Conservation (phyloP, 2,888 invertebrate species). For the Meganola albula region DNA sequence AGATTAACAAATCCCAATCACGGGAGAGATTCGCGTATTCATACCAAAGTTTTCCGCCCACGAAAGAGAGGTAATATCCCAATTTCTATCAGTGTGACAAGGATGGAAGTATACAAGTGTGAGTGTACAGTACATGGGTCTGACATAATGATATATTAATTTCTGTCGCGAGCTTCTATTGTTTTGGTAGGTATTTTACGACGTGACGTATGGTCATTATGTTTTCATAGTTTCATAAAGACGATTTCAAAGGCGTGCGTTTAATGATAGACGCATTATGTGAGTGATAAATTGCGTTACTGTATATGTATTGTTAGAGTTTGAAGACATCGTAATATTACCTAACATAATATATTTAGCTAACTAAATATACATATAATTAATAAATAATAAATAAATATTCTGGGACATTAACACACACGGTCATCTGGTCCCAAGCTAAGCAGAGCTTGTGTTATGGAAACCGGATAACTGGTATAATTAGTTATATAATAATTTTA, state of each 20-base stretch:
- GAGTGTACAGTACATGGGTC: constrained; percentile 60
- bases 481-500: too few species aligned
- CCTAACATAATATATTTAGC: too few species aligned
- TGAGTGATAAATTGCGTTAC: constrained; percentile 52
- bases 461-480: too few species aligned
- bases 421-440: too few species aligned
- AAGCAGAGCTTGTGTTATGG: too few species aligned
- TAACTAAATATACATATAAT: too few species aligned
- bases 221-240: constrained; percentile 76
- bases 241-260: constrained; percentile 59
- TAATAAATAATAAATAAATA: too few species aligned
- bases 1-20: constrained; percentile 75
- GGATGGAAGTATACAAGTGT: constrained; percentile 33
- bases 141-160: constrained; percentile 79
- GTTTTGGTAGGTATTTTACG: constrained; percentile 75
- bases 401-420: too few species aligned
- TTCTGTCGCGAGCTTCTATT: constrained; percentile 72
- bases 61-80: constrained; percentile 30
- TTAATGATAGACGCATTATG: constrained; percentile 60
- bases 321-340: not conserved
- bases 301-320: constrained; percentile 26
- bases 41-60: constrained; percentile 61
- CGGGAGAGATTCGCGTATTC: constrained; percentile 62
- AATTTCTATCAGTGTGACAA: constrained; percentile 19
- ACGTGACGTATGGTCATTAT: constrained; percentile 74